Percentiles rank a stretch among this genome's conserved stretches.
phyloP scores from a whole-genome alignment of 1,140 invertebrate species.

The Saxidomus purpurata region DNA sequence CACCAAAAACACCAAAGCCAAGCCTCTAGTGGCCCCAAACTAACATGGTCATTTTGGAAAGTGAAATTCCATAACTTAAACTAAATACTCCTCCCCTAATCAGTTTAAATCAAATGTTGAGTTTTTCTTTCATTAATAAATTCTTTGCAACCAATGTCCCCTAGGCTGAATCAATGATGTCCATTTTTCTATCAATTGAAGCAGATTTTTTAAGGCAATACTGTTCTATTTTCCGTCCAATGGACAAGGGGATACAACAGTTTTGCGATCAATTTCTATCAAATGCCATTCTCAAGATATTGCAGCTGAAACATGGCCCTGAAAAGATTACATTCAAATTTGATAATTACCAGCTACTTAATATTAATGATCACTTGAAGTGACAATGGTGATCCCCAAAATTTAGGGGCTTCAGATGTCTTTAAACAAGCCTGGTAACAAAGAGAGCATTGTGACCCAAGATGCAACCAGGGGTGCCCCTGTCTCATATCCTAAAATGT shows the following conservation, averaged over 20 bases:
- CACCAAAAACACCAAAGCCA: slow-evolving; percentile 3
- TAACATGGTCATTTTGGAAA: no score
- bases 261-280: not conserved
- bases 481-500: not conserved
- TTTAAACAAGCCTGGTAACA: not conserved
- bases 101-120: not conserved
- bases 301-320: slow-evolving; percentile 14
- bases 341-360: slow-evolving; percentile 36
- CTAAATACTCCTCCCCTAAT: no score
- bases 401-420: slow-evolving; percentile 16
- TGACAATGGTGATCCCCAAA: not conserved
- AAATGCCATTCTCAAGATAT: not conserved
- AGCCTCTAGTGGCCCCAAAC: no score
- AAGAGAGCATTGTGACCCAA: slow-evolving; percentile 12
- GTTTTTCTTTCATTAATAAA: not conserved
- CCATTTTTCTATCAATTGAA: not conserved
- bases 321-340: not conserved
- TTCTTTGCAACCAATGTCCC: not conserved
- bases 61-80: no score
- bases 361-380: slow-evolving; percentile 29
- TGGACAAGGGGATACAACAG: not conserved
- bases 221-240: not conserved
- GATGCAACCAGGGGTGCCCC: not conserved
- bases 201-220: not conserved
- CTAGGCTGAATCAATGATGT: not conserved